These are phyloP conservation scores for Cuculus canorus DNA, from an alignment of 2,797 vertebrate genomes.

Conservation along the genomic window DNA sequence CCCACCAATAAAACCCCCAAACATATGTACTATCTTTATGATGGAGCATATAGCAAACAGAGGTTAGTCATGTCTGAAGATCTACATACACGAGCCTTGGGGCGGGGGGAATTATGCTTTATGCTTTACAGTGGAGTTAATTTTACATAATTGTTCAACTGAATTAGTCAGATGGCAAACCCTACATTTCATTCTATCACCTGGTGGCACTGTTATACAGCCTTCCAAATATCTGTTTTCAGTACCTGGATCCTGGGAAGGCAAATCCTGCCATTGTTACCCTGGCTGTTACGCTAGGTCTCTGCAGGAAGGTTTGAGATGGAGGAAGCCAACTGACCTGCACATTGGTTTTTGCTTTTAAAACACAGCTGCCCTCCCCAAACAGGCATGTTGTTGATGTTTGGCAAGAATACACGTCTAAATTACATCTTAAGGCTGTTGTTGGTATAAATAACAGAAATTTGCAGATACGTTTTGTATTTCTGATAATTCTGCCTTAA, in stretches of 20 bases:
- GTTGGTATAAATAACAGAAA: neutral
- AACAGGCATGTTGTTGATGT: neutral
- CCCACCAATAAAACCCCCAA: rapidly evolving
- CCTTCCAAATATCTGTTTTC: neutral
- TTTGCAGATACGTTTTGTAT: neutral
- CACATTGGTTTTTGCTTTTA: neutral
- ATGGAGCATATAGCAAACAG: neutral
- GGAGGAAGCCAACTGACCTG: neutral
- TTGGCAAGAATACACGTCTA: neutral
- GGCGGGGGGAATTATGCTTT: neutral
- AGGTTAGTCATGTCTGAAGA: neutral
- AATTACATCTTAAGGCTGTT: neutral
- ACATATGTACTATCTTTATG: neutral
- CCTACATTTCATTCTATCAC: neutral
- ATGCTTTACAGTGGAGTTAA: neutral
- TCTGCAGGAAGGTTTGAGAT: neutral
- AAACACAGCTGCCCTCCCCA: neutral
- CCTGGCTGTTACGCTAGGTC: no score
- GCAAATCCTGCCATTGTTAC: rapidly evolving
- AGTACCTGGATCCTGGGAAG: neutral
- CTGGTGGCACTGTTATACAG: slow-evolving; percentile 30
- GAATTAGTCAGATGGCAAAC: neutral
- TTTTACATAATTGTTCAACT: neutral
- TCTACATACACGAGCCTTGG: neutral
- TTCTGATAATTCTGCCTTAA: neutral